Base-by-base conservation (phyloP, 2,888 invertebrate species). In the Pandemis heparana region DNA sequence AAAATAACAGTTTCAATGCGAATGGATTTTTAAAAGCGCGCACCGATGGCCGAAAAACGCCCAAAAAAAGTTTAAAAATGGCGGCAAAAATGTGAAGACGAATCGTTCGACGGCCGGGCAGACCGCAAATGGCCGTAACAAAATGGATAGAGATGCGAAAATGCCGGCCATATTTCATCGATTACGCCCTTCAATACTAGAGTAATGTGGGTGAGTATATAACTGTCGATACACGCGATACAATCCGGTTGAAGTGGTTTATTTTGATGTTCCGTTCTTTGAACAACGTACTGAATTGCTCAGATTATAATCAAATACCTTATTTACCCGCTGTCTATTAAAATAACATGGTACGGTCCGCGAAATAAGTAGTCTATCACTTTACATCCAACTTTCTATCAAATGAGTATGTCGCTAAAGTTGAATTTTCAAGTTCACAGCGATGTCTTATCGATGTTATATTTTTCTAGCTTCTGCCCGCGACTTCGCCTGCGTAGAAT, bases 21-120 rank as follows among this genome's bases (percentile, higher is more conserved):
- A 87, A 88, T 85, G 85, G 86, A 80, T 83, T 77, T 88, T 88
- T 88, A 86, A 89, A 87, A 82, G 83, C 80, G 77, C 76, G 80
- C 77, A 79, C 80, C 78, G 80, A 82, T 81, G 83, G 85, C 77
- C 80, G 76, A 81, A 82, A 84, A 85, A 84, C 12, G 69, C 14
- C 61, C 48, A 75, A 74, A 53, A 43, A 75, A 69, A 65, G 65
- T 70, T 79, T 56, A 56, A 62, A 75, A 77, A 77, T 75, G 68
- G 75, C 70, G 80, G 80, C 79, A 80, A 80, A 75, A 76, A 75
- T 75, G 70, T 56, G 71, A 78, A 78, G 76, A 78, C 78, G 74
- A 70, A 77, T 83, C 78, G 81, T 46, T 75, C 74, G 75, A 75
- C 75, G 79, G 80, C 75, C 76, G 77, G 76, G 63, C 76, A 75